These are phyloP conservation scores for Sakesphorus luctuosus DNA, from an alignment of 2,113 vertebrate genomes.

Conservation along the genomic window DNA sequence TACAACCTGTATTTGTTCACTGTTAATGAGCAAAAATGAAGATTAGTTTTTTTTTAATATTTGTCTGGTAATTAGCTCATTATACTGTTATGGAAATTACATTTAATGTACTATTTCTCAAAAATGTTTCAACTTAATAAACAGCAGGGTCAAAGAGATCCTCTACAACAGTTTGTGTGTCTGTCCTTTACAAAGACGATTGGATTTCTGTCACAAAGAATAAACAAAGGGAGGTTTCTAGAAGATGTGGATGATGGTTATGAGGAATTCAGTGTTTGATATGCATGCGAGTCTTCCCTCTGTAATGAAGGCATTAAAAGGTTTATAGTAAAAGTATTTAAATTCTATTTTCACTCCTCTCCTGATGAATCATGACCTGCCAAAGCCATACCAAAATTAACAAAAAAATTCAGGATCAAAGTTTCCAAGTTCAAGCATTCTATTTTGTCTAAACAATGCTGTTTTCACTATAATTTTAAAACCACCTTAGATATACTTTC, in stretches of 20 bases:
- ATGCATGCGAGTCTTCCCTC: neutral
- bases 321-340: neutral
- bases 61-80: neutral
- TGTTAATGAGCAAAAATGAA: neutral
- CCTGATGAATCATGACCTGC: neutral
- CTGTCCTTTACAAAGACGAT: neutral
- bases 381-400: neutral
- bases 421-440: neutral
- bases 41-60: neutral
- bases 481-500: neutral
- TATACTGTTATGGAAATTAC: neutral
- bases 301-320: neutral
- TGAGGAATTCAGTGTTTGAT: neutral
- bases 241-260: neutral
- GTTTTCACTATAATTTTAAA: neutral
- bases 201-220: constrained; percentile 17
- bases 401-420: neutral
- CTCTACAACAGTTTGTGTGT: neutral
- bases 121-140: neutral
- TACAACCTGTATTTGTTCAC: neutral
- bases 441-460: neutral
- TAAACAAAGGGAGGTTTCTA: neutral
- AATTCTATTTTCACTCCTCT: neutral
- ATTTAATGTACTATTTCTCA: neutral
- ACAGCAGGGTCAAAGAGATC: neutral